phyloP scores from a whole-genome alignment of 2,113 vertebrate species.

The Thomomys bottae region DNA sequence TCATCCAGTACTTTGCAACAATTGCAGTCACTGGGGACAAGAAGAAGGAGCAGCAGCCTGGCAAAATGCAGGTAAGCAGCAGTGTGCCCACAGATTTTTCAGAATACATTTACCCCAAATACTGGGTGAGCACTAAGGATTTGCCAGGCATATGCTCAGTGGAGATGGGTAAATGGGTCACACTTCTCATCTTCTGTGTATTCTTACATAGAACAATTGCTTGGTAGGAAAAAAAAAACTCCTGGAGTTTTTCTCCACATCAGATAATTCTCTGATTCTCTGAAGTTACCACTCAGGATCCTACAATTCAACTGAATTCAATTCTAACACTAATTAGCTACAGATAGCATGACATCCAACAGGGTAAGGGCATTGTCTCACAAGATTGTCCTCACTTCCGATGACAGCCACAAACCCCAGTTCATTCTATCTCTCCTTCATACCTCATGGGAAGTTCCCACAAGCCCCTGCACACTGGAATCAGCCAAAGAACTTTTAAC shows the following conservation, averaged over 20 bases:
- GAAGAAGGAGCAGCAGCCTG: conserved; percentile 75
- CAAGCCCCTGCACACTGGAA: background rate
- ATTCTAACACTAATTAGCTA: background rate
- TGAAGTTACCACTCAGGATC: background rate
- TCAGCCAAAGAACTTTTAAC: background rate
- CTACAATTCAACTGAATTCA: background rate
- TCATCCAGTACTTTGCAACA: conserved; percentile 84
- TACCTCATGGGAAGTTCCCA: background rate
- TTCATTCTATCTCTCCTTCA: background rate
- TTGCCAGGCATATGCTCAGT: background rate
- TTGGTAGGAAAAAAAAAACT: too few species aligned
- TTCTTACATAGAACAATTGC: background rate
- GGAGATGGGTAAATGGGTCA: too few species aligned
- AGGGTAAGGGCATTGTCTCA: background rate
- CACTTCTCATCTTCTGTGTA: background rate
- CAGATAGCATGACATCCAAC: background rate
- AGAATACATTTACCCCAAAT: background rate
- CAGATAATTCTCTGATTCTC: background rate
- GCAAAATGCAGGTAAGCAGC: conserved; percentile 66
- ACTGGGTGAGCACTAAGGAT: rapidly evolving
- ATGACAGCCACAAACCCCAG: background rate
- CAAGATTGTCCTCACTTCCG: background rate
- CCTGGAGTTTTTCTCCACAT: background rate
- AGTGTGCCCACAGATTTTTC: background rate
- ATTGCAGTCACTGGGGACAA: conserved; percentile 85